Base-by-base conservation (phyloP, 2,888 invertebrate species). In the Nezara viridula region DNA sequence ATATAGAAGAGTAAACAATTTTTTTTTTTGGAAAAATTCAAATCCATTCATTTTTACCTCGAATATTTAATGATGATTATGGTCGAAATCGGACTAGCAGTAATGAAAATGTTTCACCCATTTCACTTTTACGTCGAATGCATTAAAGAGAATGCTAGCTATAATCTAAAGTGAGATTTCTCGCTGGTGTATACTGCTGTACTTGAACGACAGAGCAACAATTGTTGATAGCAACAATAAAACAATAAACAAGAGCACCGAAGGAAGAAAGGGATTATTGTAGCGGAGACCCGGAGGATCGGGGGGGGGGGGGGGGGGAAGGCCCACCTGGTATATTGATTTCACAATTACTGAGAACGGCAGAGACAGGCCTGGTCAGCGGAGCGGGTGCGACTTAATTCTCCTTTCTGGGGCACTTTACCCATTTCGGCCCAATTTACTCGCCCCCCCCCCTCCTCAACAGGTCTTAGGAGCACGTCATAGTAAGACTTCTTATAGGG, bases 301-400 rank as follows among this genome's bases (percentile, higher is more conserved):
- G 24, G 24, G n/a, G n/a, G 40, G 40, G 40, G 6, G 40, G 21
- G 44, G 10, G 44, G 44, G 40, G 6, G 77, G 21, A 10, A 55
- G 55, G 10, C 77, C 44, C 81, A 81, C 81, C 81, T 81, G 81
- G 81, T 40, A 81, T 81, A 81, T 81, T 81, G 81, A 81, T 81
- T 81, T 47, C 81, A 81, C 81, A 81, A 81, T 81, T 81, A 81
- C 81, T 81, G n/a, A 81, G 81, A 47, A 44, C 81, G 81, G 81
- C n/a, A 81, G 44, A 81, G 44, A 81, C 81, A 81, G 81, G 44
- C 81, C 81, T 81, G 81, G 81, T 81, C 81, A 81, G 81, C 81
- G 44, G 14, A 81, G 44, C 81, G 81, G 14, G 44, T 81, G 44
- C 81, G n/a, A 44, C 44, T 81, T 81, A 81, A 81, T 81, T 81